Base-by-base conservation (phyloP, 2,888 invertebrate genomes). In the Anthophora plumipes region DNA sequence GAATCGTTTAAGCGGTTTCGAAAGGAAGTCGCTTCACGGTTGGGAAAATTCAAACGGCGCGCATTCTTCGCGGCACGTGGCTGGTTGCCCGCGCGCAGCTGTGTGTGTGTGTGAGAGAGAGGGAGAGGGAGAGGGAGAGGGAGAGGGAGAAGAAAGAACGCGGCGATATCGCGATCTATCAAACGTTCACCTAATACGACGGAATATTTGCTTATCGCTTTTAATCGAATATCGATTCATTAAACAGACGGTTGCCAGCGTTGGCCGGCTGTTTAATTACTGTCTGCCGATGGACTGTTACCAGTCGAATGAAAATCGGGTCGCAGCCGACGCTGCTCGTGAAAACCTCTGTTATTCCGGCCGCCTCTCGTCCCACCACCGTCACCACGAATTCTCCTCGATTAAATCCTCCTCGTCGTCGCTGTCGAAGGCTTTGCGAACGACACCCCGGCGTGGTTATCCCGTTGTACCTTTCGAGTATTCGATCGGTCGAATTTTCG, bases 191-290 rank as follows among this genome's bases (percentile, higher is more conserved):
- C n/a, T 43, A 39, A 80, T 31, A 20, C 39, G 37, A 20, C 39
- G 37, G 50, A 69, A 81, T 80, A 68, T 71, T 77, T 71, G 67
- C 68, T 71, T 74, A 69, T 76, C 57, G 17, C 68, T 59, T 54
- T 73, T 74, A 63, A 84, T 84, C 69, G 69, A 72, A 78, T 81
- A 78, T 78, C 76, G 59, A 81, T 81, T 73, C 22, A 60, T 79
- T 74, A 72, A 72, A 81, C 66, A 76, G 70, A 25, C 60, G 48
- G 69, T 37, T 14, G 66, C 50, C 74, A 55, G 74, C 55, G 75
- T 78, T 77, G 72, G 46, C 11, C 22, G 57, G 25, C 60, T 69
- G 74, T 79, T 79, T 66, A 76, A 74, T 78, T 78, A 74, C 63
- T 46, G 59, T 55, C 55, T 46, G 46, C 31, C 61, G 67, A 72